Percentiles rank a stretch among this genome's conserved stretches.
Conservation (phyloP, 2,888 invertebrate species). For the Thecophora atra region DNA sequence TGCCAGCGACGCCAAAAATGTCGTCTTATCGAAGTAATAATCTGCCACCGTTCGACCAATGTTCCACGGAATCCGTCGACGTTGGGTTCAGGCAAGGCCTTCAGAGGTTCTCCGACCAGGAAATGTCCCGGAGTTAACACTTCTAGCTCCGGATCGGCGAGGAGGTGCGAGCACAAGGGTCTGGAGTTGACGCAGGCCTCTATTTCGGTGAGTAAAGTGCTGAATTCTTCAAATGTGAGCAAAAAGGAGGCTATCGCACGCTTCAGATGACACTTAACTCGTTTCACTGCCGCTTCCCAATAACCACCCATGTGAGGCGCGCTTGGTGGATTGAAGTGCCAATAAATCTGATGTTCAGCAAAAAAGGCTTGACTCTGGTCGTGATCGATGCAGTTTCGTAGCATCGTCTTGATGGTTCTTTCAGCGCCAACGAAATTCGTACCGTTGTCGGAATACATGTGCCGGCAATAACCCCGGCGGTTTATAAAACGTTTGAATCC, state of each 20-base stretch:
- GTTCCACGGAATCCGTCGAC: not conserved
- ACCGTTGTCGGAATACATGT: too few relatives aligned
- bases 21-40: too few relatives aligned
- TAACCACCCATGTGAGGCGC: conserved; percentile 37
- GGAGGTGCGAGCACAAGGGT: not conserved
- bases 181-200: conserved; percentile 36
- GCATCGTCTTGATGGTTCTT: too few relatives aligned
- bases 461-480: too few relatives aligned
- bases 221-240: conserved; percentile 34
- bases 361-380: too few relatives aligned
- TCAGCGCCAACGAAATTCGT: too few relatives aligned
- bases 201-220: conserved; percentile 32
- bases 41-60: too few relatives aligned
- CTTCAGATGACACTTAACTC: conserved; percentile 36
- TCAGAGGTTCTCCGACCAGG: not conserved
- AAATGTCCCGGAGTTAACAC: not conserved
- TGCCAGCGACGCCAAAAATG: too few relatives aligned
- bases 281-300: conserved; percentile 36
- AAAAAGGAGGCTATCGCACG: too few relatives aligned
- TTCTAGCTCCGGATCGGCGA: conserved; percentile 13
- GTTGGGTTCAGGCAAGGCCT: not conserved
- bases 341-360: not conserved
- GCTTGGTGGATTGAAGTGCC: conserved; percentile 35
- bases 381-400: too few relatives aligned
- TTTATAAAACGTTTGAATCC: too few relatives aligned